phyloP scores from a whole-genome alignment of 2,113 vertebrate species.

The Sylvilagus bachmani region DNA sequence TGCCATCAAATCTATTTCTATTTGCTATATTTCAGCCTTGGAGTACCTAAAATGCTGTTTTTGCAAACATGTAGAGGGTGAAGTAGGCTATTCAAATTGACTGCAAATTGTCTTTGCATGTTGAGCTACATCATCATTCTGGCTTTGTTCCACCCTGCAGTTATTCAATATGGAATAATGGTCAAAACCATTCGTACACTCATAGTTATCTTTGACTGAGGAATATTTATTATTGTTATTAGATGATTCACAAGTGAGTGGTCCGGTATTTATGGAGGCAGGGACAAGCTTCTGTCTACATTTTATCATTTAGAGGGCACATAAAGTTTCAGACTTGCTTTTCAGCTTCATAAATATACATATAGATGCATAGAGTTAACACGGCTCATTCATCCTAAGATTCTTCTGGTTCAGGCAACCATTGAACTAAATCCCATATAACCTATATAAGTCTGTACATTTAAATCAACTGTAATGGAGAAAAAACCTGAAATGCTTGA shows the following conservation, averaged over 20 bases:
- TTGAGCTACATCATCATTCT: constrained; percentile 23
- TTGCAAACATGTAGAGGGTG: constrained; percentile 27
- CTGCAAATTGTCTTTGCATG: constrained; percentile 41
- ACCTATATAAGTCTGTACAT: constrained; percentile 45
- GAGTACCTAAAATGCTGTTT: neutral
- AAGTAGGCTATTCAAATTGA: constrained; percentile 25
- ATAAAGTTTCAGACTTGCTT: constrained; percentile 68
- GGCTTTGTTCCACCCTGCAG: constrained; percentile 17
- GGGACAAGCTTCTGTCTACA: constrained; percentile 18
- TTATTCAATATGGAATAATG: constrained; percentile 63
- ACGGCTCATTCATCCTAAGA: constrained; percentile 57
- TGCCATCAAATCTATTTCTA: neutral
- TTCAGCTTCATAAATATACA: constrained; percentile 76
- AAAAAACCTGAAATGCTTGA: constrained; percentile 42
- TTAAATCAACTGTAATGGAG: constrained; percentile 75
- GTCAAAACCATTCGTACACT: constrained; percentile 64
- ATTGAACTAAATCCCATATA: constrained; percentile 67
- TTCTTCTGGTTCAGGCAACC: constrained; percentile 59
- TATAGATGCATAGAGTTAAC: constrained; percentile 36
- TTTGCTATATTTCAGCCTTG: neutral
- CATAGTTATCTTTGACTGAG: constrained; percentile 60
- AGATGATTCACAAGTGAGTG: constrained; percentile 35
- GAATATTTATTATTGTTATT: constrained; percentile 68
- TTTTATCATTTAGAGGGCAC: constrained; percentile 72
- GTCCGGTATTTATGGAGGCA: constrained; percentile 51